Evolutionary conservation across 2,113 vertebrate genomes (phyloP).

Genomic region (Myotis brandtii): DNA sequence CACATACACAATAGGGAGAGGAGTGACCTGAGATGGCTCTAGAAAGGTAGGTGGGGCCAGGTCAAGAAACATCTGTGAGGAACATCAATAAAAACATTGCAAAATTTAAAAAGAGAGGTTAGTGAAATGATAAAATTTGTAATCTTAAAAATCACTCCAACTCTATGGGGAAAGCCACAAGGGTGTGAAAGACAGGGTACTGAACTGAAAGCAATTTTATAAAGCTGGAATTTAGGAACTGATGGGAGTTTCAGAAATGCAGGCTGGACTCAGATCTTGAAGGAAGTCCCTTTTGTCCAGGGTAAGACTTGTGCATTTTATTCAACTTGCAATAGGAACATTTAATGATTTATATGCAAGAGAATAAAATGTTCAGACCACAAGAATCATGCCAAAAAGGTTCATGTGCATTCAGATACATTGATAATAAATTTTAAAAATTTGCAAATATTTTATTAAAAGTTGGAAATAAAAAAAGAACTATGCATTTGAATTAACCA

Average conservation of each 20-base stretch:
- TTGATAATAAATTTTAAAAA: not conserved
- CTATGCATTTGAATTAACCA: not conserved
- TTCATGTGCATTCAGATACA: not conserved
- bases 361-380: not conserved
- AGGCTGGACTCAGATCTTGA: not conserved
- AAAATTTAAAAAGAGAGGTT: not conserved
- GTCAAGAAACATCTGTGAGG: not conserved
- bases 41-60: not conserved
- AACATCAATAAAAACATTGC: not conserved
- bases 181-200: not conserved
- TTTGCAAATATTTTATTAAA: constrained; percentile 18
- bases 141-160: constrained; percentile 16
- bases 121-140: not conserved
- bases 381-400: not conserved
- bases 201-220: not conserved
- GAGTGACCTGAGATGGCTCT: not conserved
- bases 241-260: not conserved
- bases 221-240: not conserved
- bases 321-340: not conserved
- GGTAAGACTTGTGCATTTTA: not conserved
- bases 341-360: not conserved
- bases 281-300: not conserved
- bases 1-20: not conserved
- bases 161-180: not conserved
- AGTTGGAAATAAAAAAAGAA: not conserved